Evolutionary conservation across 2,888 invertebrate genomes (phyloP), one percentile per base, ranked within the genome.

Genomic region (Drosophila pseudotalamancana): DNA sequence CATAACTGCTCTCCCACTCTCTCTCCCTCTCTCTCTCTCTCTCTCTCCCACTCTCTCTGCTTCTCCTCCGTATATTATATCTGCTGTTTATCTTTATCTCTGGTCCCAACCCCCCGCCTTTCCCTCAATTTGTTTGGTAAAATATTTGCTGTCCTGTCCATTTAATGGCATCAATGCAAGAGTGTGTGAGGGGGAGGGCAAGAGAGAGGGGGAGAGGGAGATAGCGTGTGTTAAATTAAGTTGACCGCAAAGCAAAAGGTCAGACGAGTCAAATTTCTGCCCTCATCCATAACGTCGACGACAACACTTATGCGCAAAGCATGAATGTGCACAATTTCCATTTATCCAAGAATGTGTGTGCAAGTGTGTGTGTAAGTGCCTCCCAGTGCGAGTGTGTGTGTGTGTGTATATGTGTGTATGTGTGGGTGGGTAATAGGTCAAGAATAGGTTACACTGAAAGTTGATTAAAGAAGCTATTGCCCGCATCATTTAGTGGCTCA

Each of bases 121-220:
- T n/a, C 40, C 62, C 59, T 46, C 72, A 65, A 68, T 65, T 77
- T 65, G 68, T 59, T 65, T 55, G 50, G 42, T 56, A 53, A 62
- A 68, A 72, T 65, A 68, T 74, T 77, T 78, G 60, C 49, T 46
- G 29, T 60, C 23, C 54, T 60, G 59, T 55, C 56, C 61, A 61
- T 64, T 72, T 65, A 40, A 63, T 57, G 59, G 61, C 50, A 31
- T 42, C 51, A 16, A 11, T 2, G 34, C 14, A 14, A 23, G 21
- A 11, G 9, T 4, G 14, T 9, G 39, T 2, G 39, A 5, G 9
- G 9, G 16, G 1, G 4, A 8, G 27, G 11, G 27, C 3, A 3
- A 9, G 25, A 27, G 27, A 0, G 27, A 2, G 42, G 9, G 11
- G 1, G 18, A 4, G 34, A 4, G n/a, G 19, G 9, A 9, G 0